These are phyloP conservation scores for Glossosoma conforme DNA, from an alignment of 1,140 invertebrate genomes.

Conservation along the genomic window DNA sequence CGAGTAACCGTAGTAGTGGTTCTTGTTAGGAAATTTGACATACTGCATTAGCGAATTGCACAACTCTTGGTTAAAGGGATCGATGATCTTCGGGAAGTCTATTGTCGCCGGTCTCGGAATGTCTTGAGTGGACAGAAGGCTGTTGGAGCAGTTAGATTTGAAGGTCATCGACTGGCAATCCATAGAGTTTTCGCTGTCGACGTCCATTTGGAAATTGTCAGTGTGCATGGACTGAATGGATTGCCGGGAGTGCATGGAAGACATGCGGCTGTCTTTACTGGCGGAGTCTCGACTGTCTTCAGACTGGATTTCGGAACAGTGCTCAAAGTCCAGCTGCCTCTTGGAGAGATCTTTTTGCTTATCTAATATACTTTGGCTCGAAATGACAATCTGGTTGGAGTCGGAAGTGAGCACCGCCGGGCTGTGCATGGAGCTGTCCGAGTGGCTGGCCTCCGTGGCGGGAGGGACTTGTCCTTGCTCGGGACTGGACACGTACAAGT, in stretches of 20 bases:
- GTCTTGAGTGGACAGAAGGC: slow-evolving; percentile 45
- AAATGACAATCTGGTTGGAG: slow-evolving; percentile 42
- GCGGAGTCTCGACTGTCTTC: slow-evolving; percentile 49
- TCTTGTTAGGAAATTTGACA: slow-evolving; percentile 54
- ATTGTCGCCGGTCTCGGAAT: slow-evolving; percentile 46
- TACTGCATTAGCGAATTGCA: slow-evolving; percentile 50
- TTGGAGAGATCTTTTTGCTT: slow-evolving; percentile 49
- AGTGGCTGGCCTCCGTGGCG: slow-evolving; percentile 37
- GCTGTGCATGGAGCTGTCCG: slow-evolving; percentile 41
- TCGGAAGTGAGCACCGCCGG: slow-evolving; percentile 41
- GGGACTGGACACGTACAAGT: slow-evolving; percentile 49
- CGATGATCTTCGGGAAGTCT: slow-evolving; percentile 46
- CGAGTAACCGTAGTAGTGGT: slow-evolving; percentile 45
- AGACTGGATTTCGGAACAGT: slow-evolving; percentile 43
- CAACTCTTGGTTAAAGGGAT: slow-evolving; percentile 54
- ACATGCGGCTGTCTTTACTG: slow-evolving; percentile 48
- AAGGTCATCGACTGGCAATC: slow-evolving; percentile 42
- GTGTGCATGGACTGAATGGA: slow-evolving; percentile 29
- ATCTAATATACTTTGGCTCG: slow-evolving; percentile 36
- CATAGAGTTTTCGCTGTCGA: slow-evolving; percentile 51
- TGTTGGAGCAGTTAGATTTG: slow-evolving; percentile 48
- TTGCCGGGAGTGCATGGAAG: slow-evolving; percentile 43
- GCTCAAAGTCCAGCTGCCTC: slow-evolving; percentile 47
- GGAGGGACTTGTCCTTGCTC: slow-evolving; percentile 49
- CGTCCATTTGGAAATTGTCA: slow-evolving; percentile 45